Percentiles rank a stretch among this genome's conserved stretches.
Conservation (phyloP, 1,140 invertebrate genomes). For the Drosophila suzukii region DNA sequence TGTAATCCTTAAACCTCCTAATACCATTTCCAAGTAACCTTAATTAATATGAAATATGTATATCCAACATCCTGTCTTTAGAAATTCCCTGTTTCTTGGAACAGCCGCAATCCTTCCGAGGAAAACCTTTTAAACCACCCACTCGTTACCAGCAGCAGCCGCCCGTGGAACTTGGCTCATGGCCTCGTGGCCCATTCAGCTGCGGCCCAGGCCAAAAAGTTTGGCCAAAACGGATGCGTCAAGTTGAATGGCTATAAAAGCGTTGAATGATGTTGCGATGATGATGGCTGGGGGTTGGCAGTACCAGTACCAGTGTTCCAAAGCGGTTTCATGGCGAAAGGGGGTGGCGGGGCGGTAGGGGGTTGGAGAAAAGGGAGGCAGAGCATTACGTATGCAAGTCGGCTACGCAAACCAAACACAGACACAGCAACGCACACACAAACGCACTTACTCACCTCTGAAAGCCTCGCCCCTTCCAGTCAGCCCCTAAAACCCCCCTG, state of each 20-base stretch:
- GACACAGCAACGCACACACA: conserved; percentile 32
- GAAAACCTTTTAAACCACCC: conserved; percentile 34
- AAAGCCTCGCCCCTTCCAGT: conserved; percentile 1
- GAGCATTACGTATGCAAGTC: conserved; percentile 78
- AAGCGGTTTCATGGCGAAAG: conserved; percentile 6
- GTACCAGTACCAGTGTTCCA: no score
- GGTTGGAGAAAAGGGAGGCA: conserved; percentile 9
- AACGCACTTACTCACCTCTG: conserved; percentile 39
- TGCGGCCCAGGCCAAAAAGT: conserved; percentile 54
- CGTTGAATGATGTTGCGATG: conserved; percentile 70
- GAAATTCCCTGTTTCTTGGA: not conserved
- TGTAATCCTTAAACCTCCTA: no score
- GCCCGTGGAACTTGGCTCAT: conserved; percentile 25
- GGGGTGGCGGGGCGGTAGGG: not conserved
- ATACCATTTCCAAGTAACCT: not conserved
- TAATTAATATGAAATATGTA: not conserved
- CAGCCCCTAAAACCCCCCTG: not conserved
- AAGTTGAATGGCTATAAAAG: conserved; percentile 81
- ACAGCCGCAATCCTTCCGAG: not conserved
- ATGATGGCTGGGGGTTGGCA: conserved; percentile 15
- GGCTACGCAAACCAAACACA: conserved; percentile 72
- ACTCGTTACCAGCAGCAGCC: conserved; percentile 26
- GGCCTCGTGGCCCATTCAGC: conserved; percentile 39
- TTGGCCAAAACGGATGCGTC: conserved; percentile 75
- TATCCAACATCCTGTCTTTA: not conserved